These are phyloP conservation scores for Neolamprologus caudopunctatus DNA, from an alignment of 2,113 vertebrate genomes.

Conservation along the genomic window DNA sequence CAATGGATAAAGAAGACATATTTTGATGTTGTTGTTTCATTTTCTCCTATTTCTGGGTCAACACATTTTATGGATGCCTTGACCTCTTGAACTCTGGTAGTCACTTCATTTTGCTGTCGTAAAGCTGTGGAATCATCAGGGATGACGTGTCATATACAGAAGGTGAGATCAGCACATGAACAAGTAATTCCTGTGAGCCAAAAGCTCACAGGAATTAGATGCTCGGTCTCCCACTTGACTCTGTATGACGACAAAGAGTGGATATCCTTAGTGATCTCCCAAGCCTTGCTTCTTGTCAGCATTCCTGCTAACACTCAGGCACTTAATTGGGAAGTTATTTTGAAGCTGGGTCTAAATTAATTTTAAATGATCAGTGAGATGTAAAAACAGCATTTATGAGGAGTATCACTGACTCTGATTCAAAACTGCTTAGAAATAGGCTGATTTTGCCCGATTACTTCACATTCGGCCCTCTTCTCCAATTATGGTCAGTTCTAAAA, in stretches of 20 bases:
- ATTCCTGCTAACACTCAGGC: not conserved
- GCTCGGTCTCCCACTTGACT: rapidly evolving
- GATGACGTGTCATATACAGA: not conserved
- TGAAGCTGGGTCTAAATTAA: not conserved
- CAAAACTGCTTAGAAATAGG: not conserved
- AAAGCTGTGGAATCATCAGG: not conserved
- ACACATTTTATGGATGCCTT: not conserved
- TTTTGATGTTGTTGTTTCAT: not conserved
- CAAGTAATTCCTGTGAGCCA: not conserved
- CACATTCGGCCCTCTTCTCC: not conserved
- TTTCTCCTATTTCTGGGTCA: not conserved
- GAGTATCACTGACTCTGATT: not conserved
- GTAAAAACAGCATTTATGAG: not conserved
- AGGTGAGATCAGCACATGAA: not conserved
- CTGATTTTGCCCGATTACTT: not conserved
- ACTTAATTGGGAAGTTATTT: not conserved
- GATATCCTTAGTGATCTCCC: not conserved
- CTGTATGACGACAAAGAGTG: not conserved
- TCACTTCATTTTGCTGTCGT: not conserved
- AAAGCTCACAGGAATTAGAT: not conserved
- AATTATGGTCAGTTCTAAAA: not conserved
- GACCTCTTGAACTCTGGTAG: not conserved
- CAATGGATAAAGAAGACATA: not conserved
- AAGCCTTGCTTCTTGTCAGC: not conserved
- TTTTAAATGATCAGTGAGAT: not conserved